phyloP scores from a whole-genome alignment of 2,113 vertebrate genomes.

The Deroptyus accipitrinus region DNA sequence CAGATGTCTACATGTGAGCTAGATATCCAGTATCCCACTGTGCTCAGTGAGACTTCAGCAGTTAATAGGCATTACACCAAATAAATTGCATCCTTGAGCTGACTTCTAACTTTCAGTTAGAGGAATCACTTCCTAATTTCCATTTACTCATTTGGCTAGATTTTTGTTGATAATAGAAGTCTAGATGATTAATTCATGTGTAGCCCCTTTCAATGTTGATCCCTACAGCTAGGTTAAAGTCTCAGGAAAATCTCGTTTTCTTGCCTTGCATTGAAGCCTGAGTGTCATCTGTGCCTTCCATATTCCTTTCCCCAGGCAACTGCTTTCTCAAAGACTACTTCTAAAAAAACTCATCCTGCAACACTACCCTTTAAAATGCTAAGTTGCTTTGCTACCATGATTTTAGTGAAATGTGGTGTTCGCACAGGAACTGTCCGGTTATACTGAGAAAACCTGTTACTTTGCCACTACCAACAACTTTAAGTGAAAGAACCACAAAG shows the following conservation, averaged over 20 bases:
- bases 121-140: neutral
- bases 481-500: neutral
- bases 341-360: neutral
- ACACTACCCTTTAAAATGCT: neutral
- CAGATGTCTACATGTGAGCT: neutral
- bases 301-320: neutral
- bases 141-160: neutral
- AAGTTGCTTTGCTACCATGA: neutral
- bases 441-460: neutral
- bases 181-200: neutral
- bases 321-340: neutral
- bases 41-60: neutral
- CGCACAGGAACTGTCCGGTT: neutral
- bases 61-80: neutral
- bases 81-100: neutral
- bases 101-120: neutral
- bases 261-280: neutral
- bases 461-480: neutral
- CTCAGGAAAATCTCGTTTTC: neutral
- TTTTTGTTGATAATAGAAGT: neutral
- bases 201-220: rapidly evolving
- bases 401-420: neutral
- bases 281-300: neutral
- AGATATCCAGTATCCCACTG: neutral
- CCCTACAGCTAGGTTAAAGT: neutral